Evolutionary conservation across 2,888 invertebrate species (phyloP).

Genomic region (Drosophila vallismaia): DNA sequence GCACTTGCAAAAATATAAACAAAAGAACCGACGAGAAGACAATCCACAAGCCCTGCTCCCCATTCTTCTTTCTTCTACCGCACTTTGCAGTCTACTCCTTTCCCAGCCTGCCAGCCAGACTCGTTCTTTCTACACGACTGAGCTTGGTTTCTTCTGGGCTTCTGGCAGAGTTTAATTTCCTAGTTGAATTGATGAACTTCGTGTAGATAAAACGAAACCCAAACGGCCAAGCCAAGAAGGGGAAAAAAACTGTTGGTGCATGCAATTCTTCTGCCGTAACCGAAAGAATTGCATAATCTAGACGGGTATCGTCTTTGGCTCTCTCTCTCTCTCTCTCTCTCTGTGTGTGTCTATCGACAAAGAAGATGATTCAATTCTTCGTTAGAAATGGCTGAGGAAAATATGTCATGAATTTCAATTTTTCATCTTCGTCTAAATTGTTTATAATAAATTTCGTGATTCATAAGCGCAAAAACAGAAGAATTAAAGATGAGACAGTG

Average conservation of each 20-base stretch:
- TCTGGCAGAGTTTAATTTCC: conserved; percentile 68
- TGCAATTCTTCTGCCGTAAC: conserved; percentile 64
- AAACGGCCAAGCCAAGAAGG: conserved; percentile 16
- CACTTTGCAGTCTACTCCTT: neutral
- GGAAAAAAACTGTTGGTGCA: conserved; percentile 58
- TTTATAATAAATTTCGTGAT: conserved; percentile 70
- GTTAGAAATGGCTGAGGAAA: conserved; percentile 37
- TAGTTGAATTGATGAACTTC: conserved; percentile 77
- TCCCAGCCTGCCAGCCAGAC: neutral
- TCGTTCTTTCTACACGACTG: conserved; percentile 74
- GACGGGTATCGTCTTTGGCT: conserved; percentile 13
- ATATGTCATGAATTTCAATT: conserved; percentile 67
- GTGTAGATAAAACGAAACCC: conserved; percentile 60
- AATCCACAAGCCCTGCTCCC: neutral
- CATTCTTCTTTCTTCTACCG: no score
- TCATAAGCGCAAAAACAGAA: conserved; percentile 41
- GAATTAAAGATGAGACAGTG: conserved; percentile 15
- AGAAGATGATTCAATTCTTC: conserved; percentile 60
- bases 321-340: conserved; percentile 12
- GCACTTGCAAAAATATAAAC: conserved; percentile 37
- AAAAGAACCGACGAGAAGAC: conserved; percentile 33
- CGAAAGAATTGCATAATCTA: conserved; percentile 61
- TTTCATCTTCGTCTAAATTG: conserved; percentile 52
- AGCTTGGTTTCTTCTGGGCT: conserved; percentile 43
- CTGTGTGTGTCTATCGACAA: no score